phyloP scores from a whole-genome alignment of 1,140 invertebrate species.

The Propsilocerus akamusi region DNA sequence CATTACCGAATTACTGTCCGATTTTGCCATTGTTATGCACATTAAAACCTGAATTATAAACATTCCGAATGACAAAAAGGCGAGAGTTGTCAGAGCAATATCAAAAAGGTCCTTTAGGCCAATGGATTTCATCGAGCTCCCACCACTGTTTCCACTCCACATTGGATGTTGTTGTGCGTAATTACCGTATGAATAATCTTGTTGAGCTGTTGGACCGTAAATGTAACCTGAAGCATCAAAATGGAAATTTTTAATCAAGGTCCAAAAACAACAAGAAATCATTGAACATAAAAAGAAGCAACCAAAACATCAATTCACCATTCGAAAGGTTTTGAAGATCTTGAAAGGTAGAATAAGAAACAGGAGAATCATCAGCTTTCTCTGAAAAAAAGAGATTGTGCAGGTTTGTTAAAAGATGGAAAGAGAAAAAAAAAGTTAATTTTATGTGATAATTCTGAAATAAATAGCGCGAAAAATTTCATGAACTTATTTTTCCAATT shows the following conservation, averaged over 20 bases:
- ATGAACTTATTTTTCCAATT: not conserved
- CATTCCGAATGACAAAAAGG: slow-evolving; percentile 57
- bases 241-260: too few relatives aligned
- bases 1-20: not conserved
- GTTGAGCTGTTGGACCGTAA: slow-evolving; percentile 8
- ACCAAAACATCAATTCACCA: not conserved
- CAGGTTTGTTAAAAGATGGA: not conserved
- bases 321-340: too few relatives aligned
- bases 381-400: not conserved
- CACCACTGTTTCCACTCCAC: slow-evolving; percentile 6
- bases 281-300: not conserved
- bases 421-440: not conserved
- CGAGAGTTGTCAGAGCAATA: slow-evolving; percentile 53
- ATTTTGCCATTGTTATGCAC: slow-evolving; percentile 37
- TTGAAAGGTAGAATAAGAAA: not conserved
- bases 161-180: slow-evolving; percentile 12
- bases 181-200: slow-evolving; percentile 18
- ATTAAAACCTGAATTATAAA: slow-evolving; percentile 56
- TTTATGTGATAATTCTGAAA: not conserved
- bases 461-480: not conserved
- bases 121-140: slow-evolving; percentile 27
- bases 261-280: not conserved
- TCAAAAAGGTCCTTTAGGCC: slow-evolving; percentile 52
- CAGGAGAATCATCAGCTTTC: not conserved
- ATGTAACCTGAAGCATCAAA: slow-evolving; percentile 1